phyloP scores from a whole-genome alignment of 2,113 vertebrate genomes.

The Eurystomus gularis region DNA sequence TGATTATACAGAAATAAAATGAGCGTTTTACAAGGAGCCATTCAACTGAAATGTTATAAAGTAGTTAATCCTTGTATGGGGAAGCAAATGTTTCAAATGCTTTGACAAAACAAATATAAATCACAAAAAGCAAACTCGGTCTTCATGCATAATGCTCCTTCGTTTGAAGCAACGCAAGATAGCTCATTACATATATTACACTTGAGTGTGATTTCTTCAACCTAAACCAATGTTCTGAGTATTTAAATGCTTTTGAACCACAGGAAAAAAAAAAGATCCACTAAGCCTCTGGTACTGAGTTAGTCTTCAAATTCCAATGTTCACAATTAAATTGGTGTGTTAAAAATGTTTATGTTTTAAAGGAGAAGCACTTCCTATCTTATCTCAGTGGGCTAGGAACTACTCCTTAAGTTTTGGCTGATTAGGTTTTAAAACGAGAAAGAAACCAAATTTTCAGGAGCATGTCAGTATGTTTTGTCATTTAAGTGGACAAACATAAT shows the following conservation, averaged over 20 bases:
- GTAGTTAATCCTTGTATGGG: not conserved
- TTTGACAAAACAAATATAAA: not conserved
- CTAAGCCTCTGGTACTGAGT: not conserved
- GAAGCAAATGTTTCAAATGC: not conserved
- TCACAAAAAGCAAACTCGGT: not conserved
- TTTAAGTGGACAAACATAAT: not conserved
- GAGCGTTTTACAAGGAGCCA: not conserved
- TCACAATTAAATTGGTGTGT: not conserved
- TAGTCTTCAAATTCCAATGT: not conserved
- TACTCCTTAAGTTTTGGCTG: not conserved
- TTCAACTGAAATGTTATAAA: not conserved
- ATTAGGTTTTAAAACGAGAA: not conserved
- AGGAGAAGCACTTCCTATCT: not conserved
- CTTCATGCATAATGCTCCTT: not conserved
- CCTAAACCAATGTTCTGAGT: not conserved
- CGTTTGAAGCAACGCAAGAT: not conserved
- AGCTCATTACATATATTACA: not conserved
- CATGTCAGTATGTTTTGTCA: not conserved
- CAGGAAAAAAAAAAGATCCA: not conserved
- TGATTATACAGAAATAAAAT: slow-evolving; percentile 3
- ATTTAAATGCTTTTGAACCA: not conserved
- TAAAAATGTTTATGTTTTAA: not conserved
- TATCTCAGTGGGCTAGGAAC: not conserved
- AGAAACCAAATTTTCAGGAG: not conserved
- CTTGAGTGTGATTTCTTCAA: not conserved